Conservation (phyloP, 1,140 invertebrate genomes). For the Bursaphelenchus mucronatus region DNA sequence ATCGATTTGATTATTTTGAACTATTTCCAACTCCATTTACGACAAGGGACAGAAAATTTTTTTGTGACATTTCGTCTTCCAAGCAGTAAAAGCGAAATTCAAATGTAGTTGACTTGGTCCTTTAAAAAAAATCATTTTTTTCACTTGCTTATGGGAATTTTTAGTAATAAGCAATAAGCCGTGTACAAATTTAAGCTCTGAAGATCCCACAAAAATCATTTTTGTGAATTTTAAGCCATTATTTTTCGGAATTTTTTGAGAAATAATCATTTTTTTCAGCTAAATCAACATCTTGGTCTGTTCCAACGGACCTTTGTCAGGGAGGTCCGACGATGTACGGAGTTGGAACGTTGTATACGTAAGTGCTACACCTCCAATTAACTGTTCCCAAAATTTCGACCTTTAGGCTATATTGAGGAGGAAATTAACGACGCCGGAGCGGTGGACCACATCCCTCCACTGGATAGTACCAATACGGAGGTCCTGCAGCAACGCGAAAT, state of each 20-base stretch:
- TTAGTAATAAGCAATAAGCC: no score
- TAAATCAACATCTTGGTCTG: constrained; percentile 75
- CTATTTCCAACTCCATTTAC: no score
- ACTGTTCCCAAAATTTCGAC: constrained; percentile 7
- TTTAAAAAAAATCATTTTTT: no score
- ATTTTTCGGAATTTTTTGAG: constrained; percentile 7
- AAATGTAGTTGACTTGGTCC: no score
- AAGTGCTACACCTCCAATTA: constrained; percentile 7
- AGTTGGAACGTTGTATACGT: constrained; percentile 80
- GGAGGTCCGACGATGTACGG: constrained; percentile 80
- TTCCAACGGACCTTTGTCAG: constrained; percentile 84
- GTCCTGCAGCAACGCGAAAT: constrained; percentile 49
- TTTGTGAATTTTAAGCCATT: neutral
- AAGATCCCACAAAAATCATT: neutral
- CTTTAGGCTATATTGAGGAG: constrained; percentile 56
- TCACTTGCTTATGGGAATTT: no score
- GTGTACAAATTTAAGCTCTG: constrained; percentile 13
- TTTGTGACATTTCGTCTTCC: no score
- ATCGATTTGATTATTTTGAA: no score
- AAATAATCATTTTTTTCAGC: constrained; percentile 31
- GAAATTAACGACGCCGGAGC: constrained; percentile 56
- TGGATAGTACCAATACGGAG: constrained; percentile 43
- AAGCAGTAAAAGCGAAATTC: no score
- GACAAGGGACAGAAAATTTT: no score
- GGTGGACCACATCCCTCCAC: constrained; percentile 42